Percentiles rank a stretch among this genome's conserved stretches.
Conservation (phyloP, 2,797 vertebrate species). For the Sphenodon punctatus region DNA sequence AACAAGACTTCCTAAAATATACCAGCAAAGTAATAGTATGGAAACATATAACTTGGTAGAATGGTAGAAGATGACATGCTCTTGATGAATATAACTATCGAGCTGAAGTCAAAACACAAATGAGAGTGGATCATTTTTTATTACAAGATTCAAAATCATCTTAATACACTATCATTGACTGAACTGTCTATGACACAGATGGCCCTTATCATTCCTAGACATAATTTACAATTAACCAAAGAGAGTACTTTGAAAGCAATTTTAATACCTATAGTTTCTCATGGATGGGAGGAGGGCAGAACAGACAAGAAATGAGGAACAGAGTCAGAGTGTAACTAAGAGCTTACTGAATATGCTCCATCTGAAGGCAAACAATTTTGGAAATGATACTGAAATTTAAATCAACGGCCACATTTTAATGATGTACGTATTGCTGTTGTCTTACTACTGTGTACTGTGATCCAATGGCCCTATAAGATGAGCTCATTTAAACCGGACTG, state of each 20-base stretch:
- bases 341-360: not conserved
- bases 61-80: too few relatives aligned
- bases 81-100: slow-evolving; percentile 15
- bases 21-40: slow-evolving; percentile 22
- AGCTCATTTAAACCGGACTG: not conserved
- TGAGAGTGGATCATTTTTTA: slow-evolving; percentile 31
- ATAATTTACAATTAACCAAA: slow-evolving; percentile 59
- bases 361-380: not conserved
- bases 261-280: slow-evolving; percentile 13
- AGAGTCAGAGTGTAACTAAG: not conserved
- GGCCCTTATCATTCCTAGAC: slow-evolving; percentile 25
- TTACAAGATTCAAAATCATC: slow-evolving; percentile 58
- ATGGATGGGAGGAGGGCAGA: not conserved
- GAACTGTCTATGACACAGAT: slow-evolving; percentile 42
- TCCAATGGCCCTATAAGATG: not conserved
- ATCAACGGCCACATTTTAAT: not conserved
- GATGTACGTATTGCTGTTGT: not conserved
- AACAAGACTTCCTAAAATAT: slow-evolving; percentile 29
- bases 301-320: slow-evolving; percentile 8
- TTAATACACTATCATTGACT: slow-evolving; percentile 47
- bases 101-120: slow-evolving; percentile 29
- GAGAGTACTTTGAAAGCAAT: slow-evolving; percentile 21
- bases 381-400: not conserved
- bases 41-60: not conserved
- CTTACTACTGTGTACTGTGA: not conserved